Evolutionary conservation across 2,113 vertebrate species (phyloP).

Genomic region (Phoxinus phoxinus): DNA sequence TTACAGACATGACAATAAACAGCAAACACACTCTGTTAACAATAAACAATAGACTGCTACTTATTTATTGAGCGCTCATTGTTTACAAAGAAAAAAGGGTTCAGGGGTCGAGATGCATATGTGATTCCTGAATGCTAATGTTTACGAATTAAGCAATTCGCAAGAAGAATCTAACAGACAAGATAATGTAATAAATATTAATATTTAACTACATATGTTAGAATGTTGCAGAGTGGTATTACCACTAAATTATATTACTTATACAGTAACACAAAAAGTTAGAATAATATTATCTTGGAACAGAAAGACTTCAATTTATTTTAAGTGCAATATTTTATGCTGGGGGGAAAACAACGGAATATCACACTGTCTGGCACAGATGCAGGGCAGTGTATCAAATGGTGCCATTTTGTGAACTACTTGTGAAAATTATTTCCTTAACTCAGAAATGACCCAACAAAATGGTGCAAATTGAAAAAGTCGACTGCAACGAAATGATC

Average conservation of each 20-base stretch:
- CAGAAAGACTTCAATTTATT: not conserved
- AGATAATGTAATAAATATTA: not conserved
- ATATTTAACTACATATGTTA: not conserved
- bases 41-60: conserved; percentile 1
- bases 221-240: not conserved
- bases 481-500: not conserved
- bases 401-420: not conserved
- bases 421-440: not conserved
- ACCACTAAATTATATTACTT: not conserved
- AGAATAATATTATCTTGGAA: not conserved
- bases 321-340: not conserved
- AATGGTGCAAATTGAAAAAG: not conserved
- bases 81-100: not conserved
- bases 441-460: not conserved
- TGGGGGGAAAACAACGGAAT: not conserved
- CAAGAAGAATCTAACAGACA: not conserved
- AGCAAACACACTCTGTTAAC: not conserved
- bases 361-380: not conserved
- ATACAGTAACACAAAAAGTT: not conserved
- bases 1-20: not conserved
- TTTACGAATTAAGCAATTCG: not conserved
- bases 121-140: not conserved
- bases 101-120: not conserved
- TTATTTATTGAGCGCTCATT: too few species aligned
- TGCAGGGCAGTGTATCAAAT: not conserved